These are phyloP conservation scores for Thripadectes ignobilis DNA, from an alignment of 2,797 vertebrate species.

Conservation along the genomic window DNA sequence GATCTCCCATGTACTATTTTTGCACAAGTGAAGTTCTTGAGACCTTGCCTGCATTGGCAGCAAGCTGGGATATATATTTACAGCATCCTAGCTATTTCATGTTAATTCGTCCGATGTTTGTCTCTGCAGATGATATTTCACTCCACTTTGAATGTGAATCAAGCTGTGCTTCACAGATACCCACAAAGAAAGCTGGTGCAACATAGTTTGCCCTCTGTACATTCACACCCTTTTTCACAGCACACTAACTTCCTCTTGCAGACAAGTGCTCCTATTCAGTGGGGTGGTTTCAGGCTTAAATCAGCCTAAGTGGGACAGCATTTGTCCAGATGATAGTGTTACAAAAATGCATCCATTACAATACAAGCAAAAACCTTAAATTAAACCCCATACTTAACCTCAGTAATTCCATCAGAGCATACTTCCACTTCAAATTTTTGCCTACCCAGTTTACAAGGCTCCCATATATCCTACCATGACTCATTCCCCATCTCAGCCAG, in stretches of 20 bases:
- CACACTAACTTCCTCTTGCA: slow-evolving; percentile 24
- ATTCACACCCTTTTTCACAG: neutral
- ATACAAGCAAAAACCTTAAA: neutral
- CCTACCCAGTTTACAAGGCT: neutral
- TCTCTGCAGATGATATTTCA: slow-evolving; percentile 31
- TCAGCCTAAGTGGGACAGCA: neutral
- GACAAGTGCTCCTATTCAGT: slow-evolving; percentile 16
- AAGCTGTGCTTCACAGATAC: slow-evolving; percentile 9
- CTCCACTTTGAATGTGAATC: slow-evolving; percentile 7
- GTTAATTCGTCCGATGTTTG: slow-evolving; percentile 7
- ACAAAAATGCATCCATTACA: neutral
- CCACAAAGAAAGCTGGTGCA: neutral
- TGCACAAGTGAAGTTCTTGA: slow-evolving; percentile 20
- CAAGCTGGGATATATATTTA: slow-evolving; percentile 17
- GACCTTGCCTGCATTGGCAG: slow-evolving; percentile 29
- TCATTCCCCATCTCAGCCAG: neutral
- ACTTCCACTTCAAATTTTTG: neutral
- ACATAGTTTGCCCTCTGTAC: neutral
- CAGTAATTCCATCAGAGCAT: neutral
- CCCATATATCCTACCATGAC: neutral
- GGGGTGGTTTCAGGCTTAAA: slow-evolving; percentile 24
- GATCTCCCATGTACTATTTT: slow-evolving; percentile 19
- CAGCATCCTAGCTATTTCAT: slow-evolving; percentile 7
- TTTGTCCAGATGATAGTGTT: neutral
- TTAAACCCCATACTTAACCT: neutral